phyloP scores from a whole-genome alignment of 2,113 vertebrate species.

The Numenius arquata region DNA sequence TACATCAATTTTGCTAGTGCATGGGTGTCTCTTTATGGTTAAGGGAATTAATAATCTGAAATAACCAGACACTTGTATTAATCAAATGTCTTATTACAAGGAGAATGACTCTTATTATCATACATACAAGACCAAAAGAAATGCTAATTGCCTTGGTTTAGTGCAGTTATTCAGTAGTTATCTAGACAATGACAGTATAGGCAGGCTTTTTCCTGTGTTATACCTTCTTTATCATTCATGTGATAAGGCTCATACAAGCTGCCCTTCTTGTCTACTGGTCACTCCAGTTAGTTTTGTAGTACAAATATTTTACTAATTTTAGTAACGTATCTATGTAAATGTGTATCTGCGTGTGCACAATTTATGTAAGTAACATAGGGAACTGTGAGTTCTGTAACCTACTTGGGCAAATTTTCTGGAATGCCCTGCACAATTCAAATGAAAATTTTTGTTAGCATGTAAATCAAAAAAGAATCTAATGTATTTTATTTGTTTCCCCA shows the following conservation, averaged over 20 bases:
- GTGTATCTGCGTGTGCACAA: background rate
- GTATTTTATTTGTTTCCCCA: background rate
- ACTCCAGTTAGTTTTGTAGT: background rate
- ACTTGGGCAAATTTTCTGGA: background rate
- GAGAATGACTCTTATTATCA: constrained; percentile 49
- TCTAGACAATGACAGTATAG: background rate
- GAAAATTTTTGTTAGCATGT: background rate
- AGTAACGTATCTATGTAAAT: background rate
- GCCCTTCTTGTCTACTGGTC: background rate
- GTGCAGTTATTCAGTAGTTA: constrained; percentile 46
- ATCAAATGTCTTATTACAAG: constrained; percentile 49
- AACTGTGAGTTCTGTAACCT: background rate
- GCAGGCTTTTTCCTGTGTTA: background rate
- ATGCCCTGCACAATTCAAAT: too few relatives aligned
- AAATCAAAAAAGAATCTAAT: background rate
- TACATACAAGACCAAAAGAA: constrained; percentile 37
- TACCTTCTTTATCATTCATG: background rate
- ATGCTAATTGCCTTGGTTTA: constrained; percentile 48
- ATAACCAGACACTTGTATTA: constrained; percentile 47
- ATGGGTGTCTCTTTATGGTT: constrained; percentile 33
- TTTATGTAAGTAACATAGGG: accelerated
- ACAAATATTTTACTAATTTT: background rate
- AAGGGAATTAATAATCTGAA: constrained; percentile 60
- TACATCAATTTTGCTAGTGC: constrained; percentile 55
- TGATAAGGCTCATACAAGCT: background rate